These are phyloP conservation scores for Ophiothrix spiculata DNA, from an alignment of 35 echinoderm and acorn worm genomes.

Conservation along the genomic window DNA sequence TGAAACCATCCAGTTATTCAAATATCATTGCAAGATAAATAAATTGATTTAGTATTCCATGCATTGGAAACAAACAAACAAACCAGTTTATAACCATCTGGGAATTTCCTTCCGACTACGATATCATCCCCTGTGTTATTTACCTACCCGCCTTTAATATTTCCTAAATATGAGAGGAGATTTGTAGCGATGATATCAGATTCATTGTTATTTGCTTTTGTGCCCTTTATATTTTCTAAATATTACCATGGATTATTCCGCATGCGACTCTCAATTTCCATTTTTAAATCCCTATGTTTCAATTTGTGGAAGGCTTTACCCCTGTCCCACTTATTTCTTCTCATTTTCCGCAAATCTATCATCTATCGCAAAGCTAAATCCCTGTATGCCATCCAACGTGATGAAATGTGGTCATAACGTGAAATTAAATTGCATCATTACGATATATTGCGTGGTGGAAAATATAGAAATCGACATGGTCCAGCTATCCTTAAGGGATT, in stretches of 20 bases:
- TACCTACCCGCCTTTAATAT: not conserved
- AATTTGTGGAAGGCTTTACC: not conserved
- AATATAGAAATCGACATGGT: not conserved
- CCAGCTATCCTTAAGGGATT: not conserved
- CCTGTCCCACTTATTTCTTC: not conserved
- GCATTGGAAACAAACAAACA: not conserved
- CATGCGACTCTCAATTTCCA: not conserved
- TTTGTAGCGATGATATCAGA: too few relatives aligned
- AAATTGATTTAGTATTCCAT: not conserved
- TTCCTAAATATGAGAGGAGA: not conserved
- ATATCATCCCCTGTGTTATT: not conserved
- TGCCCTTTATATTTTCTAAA: not conserved
- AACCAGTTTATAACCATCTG: not conserved
- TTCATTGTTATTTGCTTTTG: too few relatives aligned
- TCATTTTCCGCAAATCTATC: conserved; percentile 4
- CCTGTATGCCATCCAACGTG: not conserved
- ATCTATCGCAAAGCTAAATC: not conserved
- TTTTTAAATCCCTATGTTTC: not conserved
- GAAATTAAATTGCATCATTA: conserved; percentile 14
- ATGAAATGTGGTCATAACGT: conserved; percentile 1
- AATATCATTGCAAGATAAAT: not conserved
- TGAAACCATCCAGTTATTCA: not conserved
- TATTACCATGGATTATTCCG: not conserved
- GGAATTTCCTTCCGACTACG: not conserved
- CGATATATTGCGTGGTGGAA: not conserved